phyloP scores from a whole-genome alignment of 2,113 vertebrate species.

The Scatophagus argus region DNA sequence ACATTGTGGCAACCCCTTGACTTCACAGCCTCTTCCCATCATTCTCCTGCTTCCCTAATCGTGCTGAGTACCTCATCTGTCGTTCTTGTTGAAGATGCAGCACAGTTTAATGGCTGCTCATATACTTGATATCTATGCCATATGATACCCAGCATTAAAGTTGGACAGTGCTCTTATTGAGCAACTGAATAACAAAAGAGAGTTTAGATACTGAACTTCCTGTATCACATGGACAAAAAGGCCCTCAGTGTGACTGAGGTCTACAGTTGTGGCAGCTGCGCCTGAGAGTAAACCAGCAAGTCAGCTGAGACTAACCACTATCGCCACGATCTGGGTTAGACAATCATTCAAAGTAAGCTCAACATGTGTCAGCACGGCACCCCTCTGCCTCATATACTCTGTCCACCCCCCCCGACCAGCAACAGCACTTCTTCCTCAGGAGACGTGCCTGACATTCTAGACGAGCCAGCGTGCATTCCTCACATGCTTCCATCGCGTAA shows the following conservation, averaged over 20 bases:
- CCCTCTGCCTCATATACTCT: background rate
- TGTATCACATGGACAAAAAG: constrained; percentile 66
- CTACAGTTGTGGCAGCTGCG: constrained; percentile 75
- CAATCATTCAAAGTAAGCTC: constrained; percentile 60
- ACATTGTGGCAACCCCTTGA: constrained; percentile 38
- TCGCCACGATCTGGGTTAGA: constrained; percentile 49
- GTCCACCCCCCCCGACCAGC: background rate
- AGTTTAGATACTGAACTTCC: constrained; percentile 59
- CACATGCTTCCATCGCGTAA: constrained; percentile 63
- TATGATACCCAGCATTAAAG: background rate
- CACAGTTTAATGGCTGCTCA: background rate
- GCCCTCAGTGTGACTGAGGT: constrained; percentile 56
- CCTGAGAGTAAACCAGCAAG: constrained; percentile 59
- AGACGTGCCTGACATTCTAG: constrained; percentile 80
- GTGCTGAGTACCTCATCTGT: constrained; percentile 40
- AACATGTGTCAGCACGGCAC: constrained; percentile 61
- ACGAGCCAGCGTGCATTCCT: constrained; percentile 80
- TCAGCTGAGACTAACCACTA: constrained; percentile 68
- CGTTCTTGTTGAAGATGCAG: constrained; percentile 32
- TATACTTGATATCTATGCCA: constrained; percentile 31
- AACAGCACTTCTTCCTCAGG: constrained; percentile 64
- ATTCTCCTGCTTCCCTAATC: constrained; percentile 42
- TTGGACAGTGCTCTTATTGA: constrained; percentile 13
- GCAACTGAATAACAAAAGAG: constrained; percentile 26
- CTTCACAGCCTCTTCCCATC: constrained; percentile 40